phyloP scores from a whole-genome alignment of 2,888 invertebrate genomes.

The Cephonodes hylas region DNA sequence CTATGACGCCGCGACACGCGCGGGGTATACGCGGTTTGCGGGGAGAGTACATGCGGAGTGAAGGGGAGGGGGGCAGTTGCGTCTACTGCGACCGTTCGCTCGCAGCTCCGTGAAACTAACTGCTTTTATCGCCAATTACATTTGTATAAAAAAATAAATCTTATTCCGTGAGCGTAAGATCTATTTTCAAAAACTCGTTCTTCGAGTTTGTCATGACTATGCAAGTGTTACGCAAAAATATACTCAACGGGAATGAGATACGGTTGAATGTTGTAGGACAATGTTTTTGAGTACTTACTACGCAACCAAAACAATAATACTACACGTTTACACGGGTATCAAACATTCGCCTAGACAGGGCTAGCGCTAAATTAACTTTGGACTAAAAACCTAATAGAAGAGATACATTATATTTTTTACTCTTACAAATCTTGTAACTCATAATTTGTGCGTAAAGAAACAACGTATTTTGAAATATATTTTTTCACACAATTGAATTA shows the following conservation, averaged over 20 bases:
- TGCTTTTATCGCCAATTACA: slow-evolving; percentile 58
- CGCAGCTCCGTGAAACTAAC: slow-evolving; percentile 64
- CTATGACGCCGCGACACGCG: slow-evolving; percentile 70
- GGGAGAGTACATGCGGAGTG: slow-evolving; percentile 35
- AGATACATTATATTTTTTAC: background rate
- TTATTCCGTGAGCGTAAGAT: accelerated
- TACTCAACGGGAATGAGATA: background rate
- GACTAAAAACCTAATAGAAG: background rate
- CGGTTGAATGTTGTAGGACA: background rate
- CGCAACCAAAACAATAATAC: slow-evolving; percentile 11
- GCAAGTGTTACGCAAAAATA: background rate
- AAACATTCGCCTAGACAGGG: background rate
- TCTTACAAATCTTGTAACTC: too few relatives aligned
- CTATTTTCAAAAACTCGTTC: slow-evolving; percentile 15
- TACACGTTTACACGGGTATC: background rate
- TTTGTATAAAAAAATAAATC: slow-evolving; percentile 31
- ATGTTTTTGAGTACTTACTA: slow-evolving; percentile 2
- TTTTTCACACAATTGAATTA: too few relatives aligned
- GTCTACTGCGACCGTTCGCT: slow-evolving; percentile 70
- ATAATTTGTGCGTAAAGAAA: too few relatives aligned
- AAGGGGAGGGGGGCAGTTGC: slow-evolving; percentile 66
- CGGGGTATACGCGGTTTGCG: slow-evolving; percentile 51
- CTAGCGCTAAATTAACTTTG: background rate
- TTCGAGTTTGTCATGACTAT: background rate
- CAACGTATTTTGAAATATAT: too few relatives aligned